These are phyloP conservation scores for Drosophila dives DNA, from an alignment of 2,888 invertebrate species.

Conservation along the genomic window DNA sequence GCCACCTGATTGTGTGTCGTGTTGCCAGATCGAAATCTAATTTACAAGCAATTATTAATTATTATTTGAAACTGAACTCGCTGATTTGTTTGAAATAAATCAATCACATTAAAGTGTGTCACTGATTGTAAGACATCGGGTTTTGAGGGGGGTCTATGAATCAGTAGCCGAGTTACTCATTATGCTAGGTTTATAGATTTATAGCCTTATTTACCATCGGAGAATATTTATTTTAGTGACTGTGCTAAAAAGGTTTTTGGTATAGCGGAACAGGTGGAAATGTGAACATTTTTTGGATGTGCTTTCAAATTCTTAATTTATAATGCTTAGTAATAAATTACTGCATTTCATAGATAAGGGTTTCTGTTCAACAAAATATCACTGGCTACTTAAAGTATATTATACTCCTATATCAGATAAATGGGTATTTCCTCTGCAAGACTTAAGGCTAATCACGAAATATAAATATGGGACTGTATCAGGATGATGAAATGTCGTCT, in stretches of 20 bases:
- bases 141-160: neutral
- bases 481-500: too few relatives aligned
- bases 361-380: neutral
- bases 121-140: constrained; percentile 57
- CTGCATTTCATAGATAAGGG: neutral
- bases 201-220: constrained; percentile 37
- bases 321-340: neutral
- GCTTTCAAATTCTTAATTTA: neutral
- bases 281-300: neutral
- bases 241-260: neutral
- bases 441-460: neutral
- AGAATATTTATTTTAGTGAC: constrained; percentile 25
- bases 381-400: neutral
- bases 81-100: constrained; percentile 79
- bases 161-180: constrained; percentile 3
- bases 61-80: constrained; percentile 72
- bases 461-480: neutral
- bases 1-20: constrained; percentile 42
- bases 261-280: neutral
- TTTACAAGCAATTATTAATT: constrained; percentile 77
- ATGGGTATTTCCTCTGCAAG: neutral
- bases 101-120: constrained; percentile 77
- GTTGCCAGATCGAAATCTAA: constrained; percentile 48
- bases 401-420: neutral
- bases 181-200: constrained; percentile 28